Percentiles rank a stretch among this genome's conserved stretches.
Evolutionary conservation across 2,888 invertebrate genomes (phyloP).

Genomic region (Schizotus pectinicornis): DNA sequence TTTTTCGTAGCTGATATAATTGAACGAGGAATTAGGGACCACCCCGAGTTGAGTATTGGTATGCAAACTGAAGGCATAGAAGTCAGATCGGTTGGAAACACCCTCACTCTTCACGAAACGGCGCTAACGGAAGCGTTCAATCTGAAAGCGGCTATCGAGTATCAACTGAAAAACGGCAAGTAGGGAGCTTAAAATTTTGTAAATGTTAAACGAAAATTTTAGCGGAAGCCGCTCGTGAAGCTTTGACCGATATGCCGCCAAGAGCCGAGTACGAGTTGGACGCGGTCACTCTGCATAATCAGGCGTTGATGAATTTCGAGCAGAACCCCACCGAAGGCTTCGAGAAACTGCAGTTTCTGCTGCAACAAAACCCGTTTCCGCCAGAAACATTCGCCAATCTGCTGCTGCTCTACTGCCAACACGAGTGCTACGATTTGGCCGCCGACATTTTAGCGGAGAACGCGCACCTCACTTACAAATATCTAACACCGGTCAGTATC

Average conservation of each 20-base stretch:
- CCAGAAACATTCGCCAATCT: constrained; percentile 98
- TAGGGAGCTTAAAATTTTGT: constrained; percentile 6
- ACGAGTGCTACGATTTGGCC: constrained; percentile 96
- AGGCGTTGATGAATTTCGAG: constrained; percentile 87
- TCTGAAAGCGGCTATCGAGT: constrained; percentile 97
- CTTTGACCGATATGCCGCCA: constrained; percentile 88
- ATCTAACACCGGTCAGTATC: constrained; percentile 83
- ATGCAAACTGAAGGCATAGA: constrained; percentile 94
- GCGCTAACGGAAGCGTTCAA: constrained; percentile 98
- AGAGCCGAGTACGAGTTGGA: constrained; percentile 96
- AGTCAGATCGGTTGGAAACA: constrained; percentile 95
- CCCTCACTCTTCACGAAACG: constrained; percentile 90
- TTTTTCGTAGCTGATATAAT: constrained; percentile 78
- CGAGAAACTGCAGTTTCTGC: constrained; percentile 90
- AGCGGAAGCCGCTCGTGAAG: constrained; percentile 86
- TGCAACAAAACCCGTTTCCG: constrained; percentile 96
- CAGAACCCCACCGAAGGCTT: constrained; percentile 90
- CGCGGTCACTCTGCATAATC: constrained; percentile 96
- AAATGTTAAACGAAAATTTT: constrained; percentile 36
- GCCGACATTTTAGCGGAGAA: constrained; percentile 98
- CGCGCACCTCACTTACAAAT: constrained; percentile 94
- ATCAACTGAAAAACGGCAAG: constrained; percentile 84
- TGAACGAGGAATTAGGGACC: constrained; percentile 93
- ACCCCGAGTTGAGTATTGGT: constrained; percentile 96
- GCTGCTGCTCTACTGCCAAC: constrained; percentile 92